Evolutionary conservation across 2,113 vertebrate genomes (phyloP).

Genomic region (Proterorhinus semilunaris): DNA sequence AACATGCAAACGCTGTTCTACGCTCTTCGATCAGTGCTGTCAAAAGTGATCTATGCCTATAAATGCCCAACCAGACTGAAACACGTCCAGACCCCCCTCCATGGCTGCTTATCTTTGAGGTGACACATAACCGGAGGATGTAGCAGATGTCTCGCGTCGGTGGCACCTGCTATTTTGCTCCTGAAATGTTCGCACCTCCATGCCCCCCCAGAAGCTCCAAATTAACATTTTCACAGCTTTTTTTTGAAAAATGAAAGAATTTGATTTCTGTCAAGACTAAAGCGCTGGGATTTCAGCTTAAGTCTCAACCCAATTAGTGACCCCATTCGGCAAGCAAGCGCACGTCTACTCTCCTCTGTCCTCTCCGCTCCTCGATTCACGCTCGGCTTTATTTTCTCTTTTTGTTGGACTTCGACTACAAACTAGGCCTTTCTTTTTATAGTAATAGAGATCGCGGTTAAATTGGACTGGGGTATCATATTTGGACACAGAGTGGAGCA

Average conservation of each 20-base stretch:
- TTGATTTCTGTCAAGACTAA: conserved; percentile 54
- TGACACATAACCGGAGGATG: not conserved
- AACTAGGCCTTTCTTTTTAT: conserved; percentile 55
- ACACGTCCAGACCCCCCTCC: not conserved
- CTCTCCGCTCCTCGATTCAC: not conserved
- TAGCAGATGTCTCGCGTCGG: not conserved
- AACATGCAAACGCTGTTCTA: too few relatives aligned
- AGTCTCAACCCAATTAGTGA: conserved; percentile 71
- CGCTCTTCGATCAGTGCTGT: not conserved
- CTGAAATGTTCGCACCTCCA: conserved; percentile 1
- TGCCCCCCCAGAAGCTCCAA: conserved; percentile 5
- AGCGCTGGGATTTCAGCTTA: conserved; percentile 42
- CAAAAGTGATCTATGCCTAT: conserved; percentile 1
- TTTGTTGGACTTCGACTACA: conserved; percentile 37
- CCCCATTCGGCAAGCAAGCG: conserved; percentile 51
- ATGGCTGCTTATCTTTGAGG: not conserved
- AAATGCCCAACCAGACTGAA: not conserved
- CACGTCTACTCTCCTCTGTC: conserved; percentile 18
- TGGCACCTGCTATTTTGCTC: conserved; percentile 31
- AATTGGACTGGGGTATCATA: conserved; percentile 70
- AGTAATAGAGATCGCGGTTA: conserved; percentile 51
- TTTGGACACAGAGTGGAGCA: conserved; percentile 55
- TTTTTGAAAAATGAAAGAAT: conserved; percentile 58
- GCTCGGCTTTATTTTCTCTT: conserved; percentile 29
- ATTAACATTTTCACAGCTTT: conserved; percentile 54